A percentile compares a stretch with the other conserved stretches of the same genome.
Conservation (phyloP, 2,888 invertebrate species). For the Autographa gamma region DNA sequence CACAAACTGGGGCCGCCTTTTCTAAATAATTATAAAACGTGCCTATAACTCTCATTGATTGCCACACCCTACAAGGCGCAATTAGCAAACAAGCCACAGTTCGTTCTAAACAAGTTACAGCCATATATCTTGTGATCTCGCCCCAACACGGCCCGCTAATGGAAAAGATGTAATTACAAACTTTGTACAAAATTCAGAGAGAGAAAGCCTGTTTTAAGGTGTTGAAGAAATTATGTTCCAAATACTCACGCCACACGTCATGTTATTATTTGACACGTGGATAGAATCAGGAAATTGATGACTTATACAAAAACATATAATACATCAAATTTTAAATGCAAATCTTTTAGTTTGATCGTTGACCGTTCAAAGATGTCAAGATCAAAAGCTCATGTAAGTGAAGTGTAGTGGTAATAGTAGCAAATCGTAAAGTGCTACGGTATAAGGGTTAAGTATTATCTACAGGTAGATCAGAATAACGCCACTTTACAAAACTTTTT, state of each 20-base stretch:
- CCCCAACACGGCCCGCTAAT: constrained; percentile 56
- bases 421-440: too few species aligned
- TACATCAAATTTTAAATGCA: too few species aligned
- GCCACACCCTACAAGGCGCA: constrained; percentile 16
- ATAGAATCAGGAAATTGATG: too few species aligned
- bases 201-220: constrained; percentile 41
- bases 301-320: too few species aligned
- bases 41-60: constrained; percentile 16
- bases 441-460: too few species aligned
- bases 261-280: neutral
- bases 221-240: constrained; percentile 50
- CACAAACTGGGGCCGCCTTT: neutral
- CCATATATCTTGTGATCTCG: constrained; percentile 43
- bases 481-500: too few species aligned
- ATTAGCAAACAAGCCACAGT: constrained; percentile 45
- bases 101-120: constrained; percentile 39
- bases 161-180: constrained; percentile 67
- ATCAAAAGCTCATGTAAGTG: too few species aligned
- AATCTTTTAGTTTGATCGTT: too few species aligned
- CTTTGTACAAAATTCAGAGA: constrained; percentile 55
- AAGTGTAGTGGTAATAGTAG: too few species aligned
- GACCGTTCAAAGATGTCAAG: too few species aligned
- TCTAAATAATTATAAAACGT: constrained; percentile 10
- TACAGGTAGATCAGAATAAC: too few species aligned
- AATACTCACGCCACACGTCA: constrained; percentile 18